Evolutionary conservation across 1,140 invertebrate genomes (phyloP), one percentile per base, ranked within the genome.

Genomic region (Drosophila lowei): DNA sequence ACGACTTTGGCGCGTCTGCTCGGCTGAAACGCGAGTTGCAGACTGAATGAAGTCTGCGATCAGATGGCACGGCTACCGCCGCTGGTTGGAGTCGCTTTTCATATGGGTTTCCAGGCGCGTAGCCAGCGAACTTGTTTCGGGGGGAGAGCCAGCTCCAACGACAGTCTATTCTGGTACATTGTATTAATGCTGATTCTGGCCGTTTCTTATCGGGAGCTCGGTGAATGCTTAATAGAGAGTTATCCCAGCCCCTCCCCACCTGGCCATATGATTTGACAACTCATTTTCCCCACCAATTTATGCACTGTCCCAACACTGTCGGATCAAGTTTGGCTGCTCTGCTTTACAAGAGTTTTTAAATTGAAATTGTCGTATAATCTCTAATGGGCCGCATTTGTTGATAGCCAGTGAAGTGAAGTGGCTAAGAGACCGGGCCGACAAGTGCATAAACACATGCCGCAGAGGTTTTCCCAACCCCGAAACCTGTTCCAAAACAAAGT

Each of bases 351-450:
- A 64, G 64, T 49, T 68, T 64, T 70, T 50, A 77, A 84, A 86
- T 85, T 86, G 63, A 85, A 85, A 81, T 74, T 86, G 81, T 88
- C 81, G 83, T 55, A 86, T 85, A 77, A 85, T 81, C 77, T 86
- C 73, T 74, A 81, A 81, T 81, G 79, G 79, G 73, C 60, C 65
- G 66, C 57, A 77, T 83, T 77, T 80, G 68, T 52, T 63, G 81
- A 77, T 67, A 65, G 73, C 54, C 34, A 38, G 34, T 38, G 34
- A 38, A 13, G 43, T 30, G 47, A 80, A 66, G 56, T 74, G 67
- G 75, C 62, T 56, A 66, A 21, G 44, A 54, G 65, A 49, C 54
- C 59, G 55, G 63, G 46, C 49, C 48, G 55, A 42, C 80, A 60
- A 78, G 79, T 79, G 71, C 64, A 60, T 70, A 48, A 67, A 67